Evolutionary conservation across 2,113 vertebrate genomes (phyloP), one percentile per base, ranked within the genome.

Genomic region (Myotis lucifugus): DNA sequence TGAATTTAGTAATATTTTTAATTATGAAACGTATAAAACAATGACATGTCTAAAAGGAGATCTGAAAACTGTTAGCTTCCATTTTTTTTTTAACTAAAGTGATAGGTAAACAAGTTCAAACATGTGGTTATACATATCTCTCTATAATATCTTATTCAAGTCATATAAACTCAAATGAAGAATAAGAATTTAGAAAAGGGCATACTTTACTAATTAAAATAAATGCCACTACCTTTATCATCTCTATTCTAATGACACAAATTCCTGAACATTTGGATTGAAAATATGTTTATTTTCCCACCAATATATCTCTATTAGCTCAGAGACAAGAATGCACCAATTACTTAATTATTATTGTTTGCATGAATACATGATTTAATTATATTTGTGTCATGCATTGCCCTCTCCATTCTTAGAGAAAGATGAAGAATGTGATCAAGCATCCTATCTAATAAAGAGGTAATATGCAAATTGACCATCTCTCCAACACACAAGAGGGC

Each of bases 1-100:
- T 61, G 42, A 87, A 73, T 69, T 85, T 27, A 77, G 21, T 72
- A 82, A 78, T 40, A 88, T 6, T 59, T 14, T 8, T 74, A 59
- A 15, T n/a, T 74, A n/a, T 56, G 23, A 90, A 84, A 61, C 29
- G 48, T 42, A 32, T 1, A 67, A 81, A 92, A 85, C 23, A 77
- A 52, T 81, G 27, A 88, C 92, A 46, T 56, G 7, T 87, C 77
- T 91, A 8, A 83, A 95, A 91, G 29, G 50, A 85, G 27, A 34
- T 88, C 46, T 59, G 61, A 25, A 87, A 91, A 34, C 54, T 37
- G 61, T 73, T 37, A 73, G 8, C 32, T 89, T 83, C 1, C n/a
- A 85, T 89, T 93, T 88, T 19, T 19, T 89, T 93, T 88, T 19
- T 15, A 56, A 56, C 19, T 50, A 78, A 64, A 93, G 4, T 29